Conservation (phyloP, 1,140 invertebrate genomes). For the Mactra quadrangularis region DNA sequence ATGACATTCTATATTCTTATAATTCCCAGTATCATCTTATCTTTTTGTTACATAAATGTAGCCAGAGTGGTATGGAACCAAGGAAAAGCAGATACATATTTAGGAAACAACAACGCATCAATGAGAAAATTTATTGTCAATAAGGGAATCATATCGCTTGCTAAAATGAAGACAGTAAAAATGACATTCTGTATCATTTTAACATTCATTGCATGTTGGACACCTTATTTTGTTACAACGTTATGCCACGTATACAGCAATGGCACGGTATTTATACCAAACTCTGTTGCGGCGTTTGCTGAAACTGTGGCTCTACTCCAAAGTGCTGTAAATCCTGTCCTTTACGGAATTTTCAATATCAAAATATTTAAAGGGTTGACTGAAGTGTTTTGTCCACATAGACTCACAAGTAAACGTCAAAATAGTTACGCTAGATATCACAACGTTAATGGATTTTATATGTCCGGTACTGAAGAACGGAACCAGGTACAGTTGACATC, state of each 20-base stretch:
- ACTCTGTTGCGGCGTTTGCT: constrained; percentile 79
- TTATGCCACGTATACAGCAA: constrained; percentile 83
- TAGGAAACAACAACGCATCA: constrained; percentile 57
- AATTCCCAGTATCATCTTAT: constrained; percentile 82
- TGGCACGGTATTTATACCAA: constrained; percentile 80
- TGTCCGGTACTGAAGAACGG: constrained; percentile 46
- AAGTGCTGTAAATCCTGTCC: constrained; percentile 83
- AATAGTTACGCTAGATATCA: constrained; percentile 44
- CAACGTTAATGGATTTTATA: constrained; percentile 25
- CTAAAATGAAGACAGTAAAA: constrained; percentile 85
- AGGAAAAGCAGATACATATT: constrained; percentile 38
- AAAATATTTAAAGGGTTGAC: constrained; percentile 75
- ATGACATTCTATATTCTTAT: constrained; percentile 83
- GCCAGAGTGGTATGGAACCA: constrained; percentile 82
- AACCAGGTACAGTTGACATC: constrained; percentile 19
- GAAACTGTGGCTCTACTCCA: constrained; percentile 84
- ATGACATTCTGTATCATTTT: constrained; percentile 84
- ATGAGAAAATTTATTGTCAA: constrained; percentile 71
- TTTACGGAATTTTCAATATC: constrained; percentile 84
- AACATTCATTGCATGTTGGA: constrained; percentile 84
- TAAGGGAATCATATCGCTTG: constrained; percentile 78
- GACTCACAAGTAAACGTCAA: constrained; percentile 27
- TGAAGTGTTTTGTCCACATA: constrained; percentile 74
- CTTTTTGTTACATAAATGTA: constrained; percentile 84
- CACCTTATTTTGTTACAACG: constrained; percentile 84